These are phyloP conservation scores for Sarcophaga rosellei DNA, from an alignment of 2,888 invertebrate genomes.

Conservation along the genomic window DNA sequence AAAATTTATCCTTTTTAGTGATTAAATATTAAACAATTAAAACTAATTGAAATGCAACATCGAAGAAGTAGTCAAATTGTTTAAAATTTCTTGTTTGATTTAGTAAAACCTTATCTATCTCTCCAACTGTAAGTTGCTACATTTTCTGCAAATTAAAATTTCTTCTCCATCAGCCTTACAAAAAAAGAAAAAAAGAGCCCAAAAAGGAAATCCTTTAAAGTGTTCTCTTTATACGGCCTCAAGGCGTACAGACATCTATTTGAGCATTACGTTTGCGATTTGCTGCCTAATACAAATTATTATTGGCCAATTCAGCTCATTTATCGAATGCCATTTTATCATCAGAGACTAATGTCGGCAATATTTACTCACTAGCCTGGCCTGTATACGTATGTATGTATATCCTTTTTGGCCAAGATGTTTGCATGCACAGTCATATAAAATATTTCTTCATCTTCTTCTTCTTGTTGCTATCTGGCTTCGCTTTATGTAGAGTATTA, in stretches of 20 bases:
- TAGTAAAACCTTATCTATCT: too few relatives aligned
- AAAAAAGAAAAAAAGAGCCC: too few relatives aligned
- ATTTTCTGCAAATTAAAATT: too few relatives aligned
- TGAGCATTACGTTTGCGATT: too few relatives aligned
- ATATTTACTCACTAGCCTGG: constrained; percentile 32
- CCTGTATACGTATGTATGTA: background rate
- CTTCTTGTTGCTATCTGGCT: background rate
- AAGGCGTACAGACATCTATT: constrained; percentile 21
- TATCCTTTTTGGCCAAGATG: constrained; percentile 33
- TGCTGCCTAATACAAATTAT: constrained; percentile 13
- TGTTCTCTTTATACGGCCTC: constrained; percentile 2
- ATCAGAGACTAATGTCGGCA: constrained; percentile 41
- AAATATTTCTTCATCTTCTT: background rate
- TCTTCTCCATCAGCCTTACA: too few relatives aligned
- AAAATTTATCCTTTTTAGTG: too few relatives aligned
- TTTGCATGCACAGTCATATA: constrained; percentile 44
- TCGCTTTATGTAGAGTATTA: background rate
- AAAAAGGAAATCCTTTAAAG: background rate
- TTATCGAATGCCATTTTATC: constrained; percentile 49
- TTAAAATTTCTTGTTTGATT: too few relatives aligned
- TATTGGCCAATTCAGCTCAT: constrained; percentile 40
- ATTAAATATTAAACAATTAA: too few relatives aligned
- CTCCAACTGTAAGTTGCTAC: too few relatives aligned
- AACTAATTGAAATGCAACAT: too few relatives aligned
- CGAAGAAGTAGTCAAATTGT: too few relatives aligned